These are phyloP conservation scores for Diadema setosum DNA, from an alignment of 35 echinoderm and acorn worm species.

Conservation along the genomic window DNA sequence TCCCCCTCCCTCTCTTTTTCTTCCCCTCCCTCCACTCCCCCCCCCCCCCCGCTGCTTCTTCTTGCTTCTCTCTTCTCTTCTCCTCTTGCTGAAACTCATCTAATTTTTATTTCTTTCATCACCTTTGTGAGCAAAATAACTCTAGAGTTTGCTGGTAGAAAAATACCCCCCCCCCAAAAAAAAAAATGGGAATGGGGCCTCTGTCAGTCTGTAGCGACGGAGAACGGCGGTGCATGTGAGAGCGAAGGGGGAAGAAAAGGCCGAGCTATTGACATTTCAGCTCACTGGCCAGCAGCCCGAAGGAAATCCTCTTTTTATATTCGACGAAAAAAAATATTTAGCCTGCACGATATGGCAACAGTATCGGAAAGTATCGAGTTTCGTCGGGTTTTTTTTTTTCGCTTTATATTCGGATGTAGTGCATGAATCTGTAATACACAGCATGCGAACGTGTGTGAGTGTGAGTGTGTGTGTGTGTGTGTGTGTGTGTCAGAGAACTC, in stretches of 20 bases:
- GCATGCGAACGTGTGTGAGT: too few species aligned
- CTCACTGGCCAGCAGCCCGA: not conserved
- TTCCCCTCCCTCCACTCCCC: not conserved
- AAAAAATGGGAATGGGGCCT: not conserved
- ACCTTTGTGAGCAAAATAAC: not conserved
- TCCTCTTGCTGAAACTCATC: not conserved
- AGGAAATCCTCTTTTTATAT: not conserved
- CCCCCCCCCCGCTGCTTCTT: not conserved
- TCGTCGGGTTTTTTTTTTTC: too few species aligned
- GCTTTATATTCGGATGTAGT: too few species aligned
- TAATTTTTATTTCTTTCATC: not conserved
- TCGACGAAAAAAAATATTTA: constrained; percentile 2
- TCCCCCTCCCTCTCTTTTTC: not conserved
- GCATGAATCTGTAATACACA: too few species aligned
- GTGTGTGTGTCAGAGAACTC: too few species aligned
- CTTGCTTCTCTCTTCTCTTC: not conserved
- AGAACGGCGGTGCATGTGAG: too few species aligned
- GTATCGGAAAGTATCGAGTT: not conserved
- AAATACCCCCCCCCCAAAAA: not conserved
- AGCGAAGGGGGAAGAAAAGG: not conserved
- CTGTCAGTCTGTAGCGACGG: not conserved
- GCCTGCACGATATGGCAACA: not conserved
- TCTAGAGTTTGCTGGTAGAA: not conserved
- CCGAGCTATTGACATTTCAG: not conserved
- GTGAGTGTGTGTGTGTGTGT: too few species aligned